A percentile compares a stretch with the other conserved stretches of the same genome.
These are phyloP conservation scores for Cinara cedri DNA, from an alignment of 2,888 invertebrate species.

Conservation along the genomic window DNA sequence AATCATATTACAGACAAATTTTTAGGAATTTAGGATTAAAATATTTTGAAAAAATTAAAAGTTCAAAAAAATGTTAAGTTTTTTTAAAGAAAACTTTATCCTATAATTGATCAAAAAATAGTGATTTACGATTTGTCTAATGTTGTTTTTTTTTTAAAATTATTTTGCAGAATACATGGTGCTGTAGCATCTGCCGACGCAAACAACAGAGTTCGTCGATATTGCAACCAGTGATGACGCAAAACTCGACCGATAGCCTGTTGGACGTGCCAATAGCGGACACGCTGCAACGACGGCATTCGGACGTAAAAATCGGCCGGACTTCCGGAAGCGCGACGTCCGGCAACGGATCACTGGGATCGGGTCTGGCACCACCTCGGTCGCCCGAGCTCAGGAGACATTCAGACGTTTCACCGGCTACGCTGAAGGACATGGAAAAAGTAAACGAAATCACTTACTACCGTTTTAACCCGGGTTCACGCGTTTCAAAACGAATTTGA, in stretches of 20 bases:
- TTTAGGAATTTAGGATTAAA: too few relatives aligned
- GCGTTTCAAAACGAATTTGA: too few relatives aligned
- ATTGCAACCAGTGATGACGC: constrained; percentile 70
- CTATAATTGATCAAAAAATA: too few relatives aligned
- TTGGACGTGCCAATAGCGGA: constrained; percentile 82
- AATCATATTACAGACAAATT: too few relatives aligned
- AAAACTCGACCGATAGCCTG: constrained; percentile 84
- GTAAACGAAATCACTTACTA: constrained; percentile 69
- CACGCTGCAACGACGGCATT: constrained; percentile 79
- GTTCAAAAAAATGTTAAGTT: too few relatives aligned
- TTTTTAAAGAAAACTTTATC: too few relatives aligned
- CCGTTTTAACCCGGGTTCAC: too few relatives aligned
- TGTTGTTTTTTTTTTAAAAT: neutral
- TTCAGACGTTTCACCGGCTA: constrained; percentile 86
- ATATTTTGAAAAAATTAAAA: too few relatives aligned
- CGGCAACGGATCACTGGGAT: constrained; percentile 65
- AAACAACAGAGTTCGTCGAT: constrained; percentile 76
- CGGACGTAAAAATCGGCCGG: constrained; percentile 73
- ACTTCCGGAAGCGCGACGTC: constrained; percentile 64
- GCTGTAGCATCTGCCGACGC: constrained; percentile 83
- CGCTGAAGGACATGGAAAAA: constrained; percentile 86
- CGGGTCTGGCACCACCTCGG: constrained; percentile 79
- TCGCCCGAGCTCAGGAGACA: constrained; percentile 82
- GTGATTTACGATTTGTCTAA: neutral
- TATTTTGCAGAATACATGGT: constrained; percentile 74